These are phyloP conservation scores for Scortum barcoo DNA, from an alignment of 2,113 vertebrate species.

Conservation along the genomic window DNA sequence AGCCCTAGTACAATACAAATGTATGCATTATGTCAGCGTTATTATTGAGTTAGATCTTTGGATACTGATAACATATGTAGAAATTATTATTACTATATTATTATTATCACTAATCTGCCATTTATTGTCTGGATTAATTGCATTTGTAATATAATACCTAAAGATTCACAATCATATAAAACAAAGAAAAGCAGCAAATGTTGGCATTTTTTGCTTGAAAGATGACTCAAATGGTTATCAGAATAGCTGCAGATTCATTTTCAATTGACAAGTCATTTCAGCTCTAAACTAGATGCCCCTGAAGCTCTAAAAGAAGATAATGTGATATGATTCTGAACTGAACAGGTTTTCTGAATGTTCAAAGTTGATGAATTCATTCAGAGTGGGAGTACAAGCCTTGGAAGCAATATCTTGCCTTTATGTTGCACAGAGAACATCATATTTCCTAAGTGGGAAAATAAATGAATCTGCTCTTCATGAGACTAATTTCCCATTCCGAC, in stretches of 20 bases:
- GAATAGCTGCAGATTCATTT: not conserved
- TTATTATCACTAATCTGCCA: no score
- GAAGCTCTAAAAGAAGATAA: no score
- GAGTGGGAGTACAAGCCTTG: not conserved
- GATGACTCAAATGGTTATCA: not conserved
- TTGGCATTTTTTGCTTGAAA: no score
- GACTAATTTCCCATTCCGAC: slow-evolving; percentile 39
- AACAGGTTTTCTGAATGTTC: not conserved
- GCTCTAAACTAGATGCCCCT: not conserved
- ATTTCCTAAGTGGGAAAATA: slow-evolving; percentile 17
- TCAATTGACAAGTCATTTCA: not conserved
- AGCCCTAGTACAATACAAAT: no score
- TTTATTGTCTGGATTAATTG: no score
- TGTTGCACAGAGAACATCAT: slow-evolving; percentile 1
- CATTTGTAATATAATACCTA: no score
- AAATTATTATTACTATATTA: no score
- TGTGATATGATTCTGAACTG: not conserved
- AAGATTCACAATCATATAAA: no score
- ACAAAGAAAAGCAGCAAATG: no score
- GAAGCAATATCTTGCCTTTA: not conserved
- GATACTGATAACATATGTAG: no score
- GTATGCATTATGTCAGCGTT: no score
- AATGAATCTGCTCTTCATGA: slow-evolving; percentile 30
- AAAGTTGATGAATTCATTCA: not conserved
- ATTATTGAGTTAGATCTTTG: no score